Evolutionary conservation across 2,888 invertebrate genomes (phyloP), one percentile per base, ranked within the genome.

Genomic region (Gerris lacustris): DNA sequence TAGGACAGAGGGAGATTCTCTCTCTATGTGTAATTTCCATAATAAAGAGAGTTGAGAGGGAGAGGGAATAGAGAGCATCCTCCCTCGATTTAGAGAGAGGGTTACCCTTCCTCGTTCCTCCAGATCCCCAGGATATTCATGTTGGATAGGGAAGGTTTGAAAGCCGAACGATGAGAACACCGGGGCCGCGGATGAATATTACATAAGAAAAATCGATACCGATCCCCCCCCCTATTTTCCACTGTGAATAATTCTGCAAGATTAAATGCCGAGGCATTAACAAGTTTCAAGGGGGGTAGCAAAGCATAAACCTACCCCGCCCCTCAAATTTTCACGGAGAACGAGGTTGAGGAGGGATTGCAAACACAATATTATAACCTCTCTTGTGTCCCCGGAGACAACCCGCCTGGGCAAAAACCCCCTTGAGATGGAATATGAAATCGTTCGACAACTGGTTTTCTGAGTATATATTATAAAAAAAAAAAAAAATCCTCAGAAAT

Each of bases 201-300:
- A 55, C 55, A 55, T 55, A 55, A 55, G 55, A 55, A 55, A 55
- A 55, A 55, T 55, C 55, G 15, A 55, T 55, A 55, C 55, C 55
- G 15, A 55, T 55, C 9, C 55, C 55, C 55, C 55, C 55, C 15
- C 55, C 15, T 5, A 15, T 9, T 55, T 55, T 55, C 55, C 55
- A 11, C 55, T 15, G 55, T 55, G 55, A 55, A 55, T 55, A 55
- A 55, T 55, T 55, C 55, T 55, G 55, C 55, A 55, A 55, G 55
- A 55, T 55, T 55, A 55, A 55, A 55, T 55, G 55, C 55, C 55
- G 55, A 55, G 55, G 55, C 55, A 55, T 55, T 55, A 55, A 55
- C 55, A 55, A 55, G 55, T 55, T 55, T 55, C 15, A 55, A 31
- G 31, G 31, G 31, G 31, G 31, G 31, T 31, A 31, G 31, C 55